Evolutionary conservation across 2,113 vertebrate species (phyloP).

Genomic region (Argyrosomus japonicus): DNA sequence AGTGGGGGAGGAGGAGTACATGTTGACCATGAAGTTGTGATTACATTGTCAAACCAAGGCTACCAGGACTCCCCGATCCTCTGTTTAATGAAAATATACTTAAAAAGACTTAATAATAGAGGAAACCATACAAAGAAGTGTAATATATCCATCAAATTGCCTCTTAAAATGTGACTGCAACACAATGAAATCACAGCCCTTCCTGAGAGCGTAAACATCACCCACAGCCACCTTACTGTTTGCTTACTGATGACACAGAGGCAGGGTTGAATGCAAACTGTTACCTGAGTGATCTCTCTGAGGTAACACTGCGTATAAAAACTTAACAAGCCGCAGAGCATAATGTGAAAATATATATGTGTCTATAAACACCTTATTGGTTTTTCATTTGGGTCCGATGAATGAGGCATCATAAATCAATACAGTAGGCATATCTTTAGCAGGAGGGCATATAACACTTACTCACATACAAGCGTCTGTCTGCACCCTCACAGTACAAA

Average conservation of each 20-base stretch:
- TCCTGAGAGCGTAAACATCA: slow-evolving; percentile 24
- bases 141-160: background rate
- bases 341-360: slow-evolving; percentile 55
- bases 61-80: too few species aligned
- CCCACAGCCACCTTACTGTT: slow-evolving; percentile 49
- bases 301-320: slow-evolving; percentile 59
- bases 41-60: too few species aligned
- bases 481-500: background rate
- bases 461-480: background rate
- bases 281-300: slow-evolving; percentile 51
- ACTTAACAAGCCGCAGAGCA: slow-evolving; percentile 52
- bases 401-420: slow-evolving; percentile 51
- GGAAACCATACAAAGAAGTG: background rate
- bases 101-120: background rate
- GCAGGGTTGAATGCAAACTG: slow-evolving; percentile 47
- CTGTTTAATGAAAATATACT: too few species aligned
- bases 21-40: too few species aligned
- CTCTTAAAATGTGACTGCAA: slow-evolving; percentile 20
- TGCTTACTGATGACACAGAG: slow-evolving; percentile 57
- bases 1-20: too few species aligned
- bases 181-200: background rate
- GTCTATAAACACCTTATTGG: slow-evolving; percentile 70
- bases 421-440: slow-evolving; percentile 30
- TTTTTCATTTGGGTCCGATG: slow-evolving; percentile 67
- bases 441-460: slow-evolving; percentile 3